Conservation (phyloP, 2,797 vertebrate genomes). For the Sebastes variabilis region DNA sequence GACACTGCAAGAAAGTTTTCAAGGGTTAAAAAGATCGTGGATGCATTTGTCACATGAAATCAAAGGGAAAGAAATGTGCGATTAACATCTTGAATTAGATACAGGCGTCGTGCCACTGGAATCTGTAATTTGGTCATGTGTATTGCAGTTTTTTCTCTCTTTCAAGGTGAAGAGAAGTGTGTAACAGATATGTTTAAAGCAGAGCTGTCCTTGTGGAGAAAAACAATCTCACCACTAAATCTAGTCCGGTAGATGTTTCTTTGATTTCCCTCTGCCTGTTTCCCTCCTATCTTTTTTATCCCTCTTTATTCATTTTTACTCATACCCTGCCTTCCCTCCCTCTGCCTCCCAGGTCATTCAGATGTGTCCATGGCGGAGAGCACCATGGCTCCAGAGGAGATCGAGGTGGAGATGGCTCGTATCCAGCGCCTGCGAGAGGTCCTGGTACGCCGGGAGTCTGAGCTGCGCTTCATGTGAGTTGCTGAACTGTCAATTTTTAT, state of each 20-base stretch:
- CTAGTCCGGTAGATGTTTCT: not conserved
- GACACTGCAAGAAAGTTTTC: conserved; percentile 2
- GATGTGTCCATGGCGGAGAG: conserved; percentile 98
- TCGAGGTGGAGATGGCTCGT: conserved; percentile 96
- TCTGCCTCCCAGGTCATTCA: conserved; percentile 83
- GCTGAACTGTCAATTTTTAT: not conserved
- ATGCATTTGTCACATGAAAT: not conserved
- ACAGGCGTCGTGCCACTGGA: not conserved
- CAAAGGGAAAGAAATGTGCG: not conserved
- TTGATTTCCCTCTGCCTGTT: not conserved
- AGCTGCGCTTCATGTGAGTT: conserved; percentile 98
- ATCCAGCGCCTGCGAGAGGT: conserved; percentile 97
- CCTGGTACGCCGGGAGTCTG: conserved; percentile 95
- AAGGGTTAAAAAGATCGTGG: not conserved
- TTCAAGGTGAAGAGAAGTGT: not conserved
- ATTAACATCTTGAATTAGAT: not conserved
- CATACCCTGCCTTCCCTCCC: no score
- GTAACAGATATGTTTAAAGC: not conserved
- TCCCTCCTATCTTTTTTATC: not conserved
- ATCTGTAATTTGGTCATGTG: not conserved
- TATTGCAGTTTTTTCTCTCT: no score
- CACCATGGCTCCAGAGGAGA: conserved; percentile 95
- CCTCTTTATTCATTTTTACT: not conserved
- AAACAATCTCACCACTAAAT: not conserved
- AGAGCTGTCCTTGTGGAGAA: not conserved